Evolutionary conservation across 2,888 invertebrate species (phyloP).

Genomic region (Pharmacophagus antenor): DNA sequence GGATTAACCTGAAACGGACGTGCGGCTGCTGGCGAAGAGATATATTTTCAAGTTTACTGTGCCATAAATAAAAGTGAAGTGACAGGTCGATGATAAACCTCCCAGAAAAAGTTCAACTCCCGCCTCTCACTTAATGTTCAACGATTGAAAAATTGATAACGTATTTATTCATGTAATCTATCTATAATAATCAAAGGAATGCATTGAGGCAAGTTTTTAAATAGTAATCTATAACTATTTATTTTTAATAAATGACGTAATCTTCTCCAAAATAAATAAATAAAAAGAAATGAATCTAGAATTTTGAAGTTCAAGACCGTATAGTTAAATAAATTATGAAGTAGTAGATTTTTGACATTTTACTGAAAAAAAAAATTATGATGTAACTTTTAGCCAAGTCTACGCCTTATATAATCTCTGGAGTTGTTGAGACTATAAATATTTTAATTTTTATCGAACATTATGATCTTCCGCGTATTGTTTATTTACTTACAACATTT

Average conservation of each 20-base stretch:
- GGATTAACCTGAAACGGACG: constrained; percentile 80
- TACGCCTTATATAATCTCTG: too few relatives aligned
- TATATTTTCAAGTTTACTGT: constrained; percentile 80
- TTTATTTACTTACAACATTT: background rate
- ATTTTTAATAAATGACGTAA: too few relatives aligned
- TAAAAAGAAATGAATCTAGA: too few relatives aligned
- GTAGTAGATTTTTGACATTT: too few relatives aligned
- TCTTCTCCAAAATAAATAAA: too few relatives aligned
- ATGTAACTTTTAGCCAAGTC: too few relatives aligned
- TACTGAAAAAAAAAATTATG: too few relatives aligned
- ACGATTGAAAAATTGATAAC: constrained; percentile 52
- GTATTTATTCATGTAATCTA: constrained; percentile 40
- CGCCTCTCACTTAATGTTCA: constrained; percentile 73
- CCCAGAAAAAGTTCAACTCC: constrained; percentile 70
- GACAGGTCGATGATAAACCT: constrained; percentile 79
- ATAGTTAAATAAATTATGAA: too few relatives aligned
- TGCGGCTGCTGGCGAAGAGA: constrained; percentile 69
- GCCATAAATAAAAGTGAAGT: constrained; percentile 78
- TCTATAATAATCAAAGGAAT: background rate
- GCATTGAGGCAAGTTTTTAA: background rate
- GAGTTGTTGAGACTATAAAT: too few relatives aligned
- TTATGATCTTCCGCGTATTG: background rate
- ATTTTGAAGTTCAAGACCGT: too few relatives aligned
- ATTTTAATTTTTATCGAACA: too few relatives aligned
- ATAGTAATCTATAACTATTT: background rate